A percentile compares a stretch with the other conserved stretches of the same genome.
Evolutionary conservation across 2,113 vertebrate species (phyloP).

Genomic region (Gadus chalcogrammus): DNA sequence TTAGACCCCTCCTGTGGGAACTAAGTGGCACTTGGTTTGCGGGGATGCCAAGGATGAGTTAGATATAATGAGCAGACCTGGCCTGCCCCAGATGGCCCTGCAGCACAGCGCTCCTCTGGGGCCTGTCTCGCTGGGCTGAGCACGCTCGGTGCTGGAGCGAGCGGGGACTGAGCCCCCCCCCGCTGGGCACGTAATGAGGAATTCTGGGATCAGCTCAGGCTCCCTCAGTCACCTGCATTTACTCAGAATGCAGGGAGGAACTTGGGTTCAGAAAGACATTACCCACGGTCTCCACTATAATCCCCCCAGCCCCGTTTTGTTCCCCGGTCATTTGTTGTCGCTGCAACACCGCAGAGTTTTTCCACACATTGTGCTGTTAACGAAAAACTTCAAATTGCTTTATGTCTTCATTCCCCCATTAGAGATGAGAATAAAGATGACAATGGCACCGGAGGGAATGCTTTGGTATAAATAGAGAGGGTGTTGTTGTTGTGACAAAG

Average conservation of each 20-base stretch:
- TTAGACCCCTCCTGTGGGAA: conserved; percentile 67
- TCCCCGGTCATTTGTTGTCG: conserved; percentile 63
- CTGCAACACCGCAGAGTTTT: conserved; percentile 56
- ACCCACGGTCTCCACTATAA: conserved; percentile 67
- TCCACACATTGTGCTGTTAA: conserved; percentile 51
- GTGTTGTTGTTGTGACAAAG: conserved; percentile 16
- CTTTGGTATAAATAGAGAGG: conserved; percentile 20
- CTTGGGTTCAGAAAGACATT: conserved; percentile 68
- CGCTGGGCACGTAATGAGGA: conserved; percentile 77
- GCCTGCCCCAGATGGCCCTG: conserved; percentile 67
- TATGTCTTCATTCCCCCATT: conserved; percentile 33
- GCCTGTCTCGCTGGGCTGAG: conserved; percentile 63
- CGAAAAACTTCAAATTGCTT: conserved; percentile 64
- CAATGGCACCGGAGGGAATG: conserved; percentile 32
- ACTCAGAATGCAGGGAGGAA: conserved; percentile 75
- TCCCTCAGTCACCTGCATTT: conserved; percentile 76
- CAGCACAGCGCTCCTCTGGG: conserved; percentile 66
- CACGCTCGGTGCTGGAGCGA: conserved; percentile 65
- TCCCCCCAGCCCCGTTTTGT: conserved; percentile 61
- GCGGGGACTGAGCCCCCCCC: conserved; percentile 64
- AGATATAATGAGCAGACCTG: conserved; percentile 77
- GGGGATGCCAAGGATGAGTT: conserved; percentile 76
- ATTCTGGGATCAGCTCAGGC: conserved; percentile 80
- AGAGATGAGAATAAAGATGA: conserved; percentile 51
- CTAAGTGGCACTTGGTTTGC: conserved; percentile 80